These are phyloP conservation scores for Corythornis madagascariensis DNA, from an alignment of 2,113 vertebrate genomes.

Conservation along the genomic window DNA sequence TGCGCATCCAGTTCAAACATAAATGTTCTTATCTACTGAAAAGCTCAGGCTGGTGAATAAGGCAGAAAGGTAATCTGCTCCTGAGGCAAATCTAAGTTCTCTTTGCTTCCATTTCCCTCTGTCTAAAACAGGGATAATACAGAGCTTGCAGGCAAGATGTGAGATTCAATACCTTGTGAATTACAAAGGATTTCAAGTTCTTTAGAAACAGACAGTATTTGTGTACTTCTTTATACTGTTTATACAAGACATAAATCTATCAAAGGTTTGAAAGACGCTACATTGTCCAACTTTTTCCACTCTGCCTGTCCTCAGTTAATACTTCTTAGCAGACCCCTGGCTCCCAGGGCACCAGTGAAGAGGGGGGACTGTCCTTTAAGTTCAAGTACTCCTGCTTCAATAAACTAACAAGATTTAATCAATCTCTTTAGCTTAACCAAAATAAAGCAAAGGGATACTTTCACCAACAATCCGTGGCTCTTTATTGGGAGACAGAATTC, in stretches of 20 bases:
- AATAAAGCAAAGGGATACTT: not conserved
- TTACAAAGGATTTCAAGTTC: constrained; percentile 5
- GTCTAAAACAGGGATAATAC: constrained; percentile 41
- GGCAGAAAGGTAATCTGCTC: constrained; percentile 19
- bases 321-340: not conserved
- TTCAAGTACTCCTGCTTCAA: constrained; percentile 6
- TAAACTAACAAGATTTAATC: not conserved
- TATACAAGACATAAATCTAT: constrained; percentile 18
- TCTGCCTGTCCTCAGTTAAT: not conserved
- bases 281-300: not conserved
- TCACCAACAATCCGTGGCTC: not conserved
- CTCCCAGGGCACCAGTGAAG: not conserved
- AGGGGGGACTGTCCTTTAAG: not conserved
- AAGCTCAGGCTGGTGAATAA: not conserved
- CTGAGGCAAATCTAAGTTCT: constrained; percentile 20
- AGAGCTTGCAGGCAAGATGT: constrained; percentile 22
- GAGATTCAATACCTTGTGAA: not conserved
- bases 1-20: not conserved
- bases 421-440: not conserved
- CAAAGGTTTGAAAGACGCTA: not conserved
- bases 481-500: not conserved
- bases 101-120: constrained; percentile 27
- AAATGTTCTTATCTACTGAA: constrained; percentile 19
- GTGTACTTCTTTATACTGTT: constrained; percentile 27
- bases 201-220: not conserved